Evolutionary conservation across 2,113 vertebrate genomes (phyloP), one percentile per base, ranked within the genome.

Genomic region (Bambusicola thoracicus): DNA sequence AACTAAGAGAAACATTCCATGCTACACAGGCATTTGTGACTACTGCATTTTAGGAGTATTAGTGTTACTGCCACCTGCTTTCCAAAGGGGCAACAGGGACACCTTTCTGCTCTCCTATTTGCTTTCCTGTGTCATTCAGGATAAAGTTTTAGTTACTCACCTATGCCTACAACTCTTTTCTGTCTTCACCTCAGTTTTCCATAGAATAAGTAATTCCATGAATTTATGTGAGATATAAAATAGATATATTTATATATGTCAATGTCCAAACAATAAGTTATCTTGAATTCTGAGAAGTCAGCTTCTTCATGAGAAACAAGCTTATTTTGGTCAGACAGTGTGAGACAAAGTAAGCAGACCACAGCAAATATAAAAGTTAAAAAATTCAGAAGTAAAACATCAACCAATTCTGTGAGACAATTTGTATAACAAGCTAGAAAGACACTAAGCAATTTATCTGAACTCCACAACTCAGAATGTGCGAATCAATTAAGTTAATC

Each of bases 1-100:
- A 62, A 78, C 6, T 30, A 68, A 12, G 5, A 81, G 14, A 90
- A 63, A 29, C 18, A 41, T 81, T 74, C 32, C 24, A 63, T 2
- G 12, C 11, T 32, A 29, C 74, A 58, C 5, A 62, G 10, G 18
- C 73, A 21, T 19, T 16, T 1, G 0, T 65, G 40, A 66, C 18
- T 8, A 77, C 40, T 38, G 6, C 0, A 0, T 38, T 48, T 78
- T 12, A 43, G 12, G 1, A 81, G 8, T 30, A 61, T 38, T 58
- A 73, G 61, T 10, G 2, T 12, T 49, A 58, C 17, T n/a, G 10
- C 18, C 61, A 2, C 24, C 86, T 87, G 70, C 18, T 32, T 75
- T 48, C 30, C 27, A 62, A 56, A 30, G n/a, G 44, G 27, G 14
- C 43, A 20, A 48, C n/a, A 84, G 19, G 44, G 5, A 61, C 11